Evolutionary conservation across 2,113 vertebrate species (phyloP).

Genomic region (Atractosteus spatula): DNA sequence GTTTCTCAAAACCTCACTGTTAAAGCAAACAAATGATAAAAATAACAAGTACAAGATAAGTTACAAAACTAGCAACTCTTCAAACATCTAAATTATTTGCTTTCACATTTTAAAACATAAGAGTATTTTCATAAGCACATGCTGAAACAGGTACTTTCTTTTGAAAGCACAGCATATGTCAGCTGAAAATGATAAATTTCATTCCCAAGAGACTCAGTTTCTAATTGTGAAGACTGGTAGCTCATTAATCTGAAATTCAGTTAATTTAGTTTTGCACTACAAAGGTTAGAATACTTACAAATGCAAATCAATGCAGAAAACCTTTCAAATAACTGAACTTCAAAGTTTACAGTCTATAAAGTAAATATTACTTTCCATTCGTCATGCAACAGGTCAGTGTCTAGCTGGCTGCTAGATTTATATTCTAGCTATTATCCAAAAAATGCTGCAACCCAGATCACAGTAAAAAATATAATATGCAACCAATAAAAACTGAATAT

Average conservation of each 20-base stretch:
- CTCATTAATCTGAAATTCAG: slow-evolving; percentile 53
- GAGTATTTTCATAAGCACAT: too few species aligned
- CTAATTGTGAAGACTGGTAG: slow-evolving; percentile 20
- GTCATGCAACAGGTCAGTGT: slow-evolving; percentile 44
- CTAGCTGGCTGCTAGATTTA: slow-evolving; percentile 14
- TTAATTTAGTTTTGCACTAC: slow-evolving; percentile 56
- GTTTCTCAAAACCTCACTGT: too few species aligned
- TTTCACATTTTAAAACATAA: too few species aligned
- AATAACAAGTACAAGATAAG: too few species aligned
- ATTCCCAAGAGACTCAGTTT: slow-evolving; percentile 26
- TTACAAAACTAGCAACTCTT: too few species aligned
- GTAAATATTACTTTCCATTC: slow-evolving; percentile 44
- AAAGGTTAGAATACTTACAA: slow-evolving; percentile 45
- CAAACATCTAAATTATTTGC: too few species aligned
- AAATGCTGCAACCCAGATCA: neutral
- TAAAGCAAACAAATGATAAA: too few species aligned
- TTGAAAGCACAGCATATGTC: slow-evolving; percentile 45
- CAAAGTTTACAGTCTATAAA: slow-evolving; percentile 38
- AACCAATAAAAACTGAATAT: too few species aligned
- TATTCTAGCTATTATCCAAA: slow-evolving; percentile 31
- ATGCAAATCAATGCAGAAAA: slow-evolving; percentile 50
- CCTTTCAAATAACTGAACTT: slow-evolving; percentile 34
- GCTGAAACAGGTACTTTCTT: too few species aligned
- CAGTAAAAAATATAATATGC: too few species aligned
- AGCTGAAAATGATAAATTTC: slow-evolving; percentile 38